phyloP scores from a whole-genome alignment of 2,797 vertebrate species.

The Nothura maculosa region DNA sequence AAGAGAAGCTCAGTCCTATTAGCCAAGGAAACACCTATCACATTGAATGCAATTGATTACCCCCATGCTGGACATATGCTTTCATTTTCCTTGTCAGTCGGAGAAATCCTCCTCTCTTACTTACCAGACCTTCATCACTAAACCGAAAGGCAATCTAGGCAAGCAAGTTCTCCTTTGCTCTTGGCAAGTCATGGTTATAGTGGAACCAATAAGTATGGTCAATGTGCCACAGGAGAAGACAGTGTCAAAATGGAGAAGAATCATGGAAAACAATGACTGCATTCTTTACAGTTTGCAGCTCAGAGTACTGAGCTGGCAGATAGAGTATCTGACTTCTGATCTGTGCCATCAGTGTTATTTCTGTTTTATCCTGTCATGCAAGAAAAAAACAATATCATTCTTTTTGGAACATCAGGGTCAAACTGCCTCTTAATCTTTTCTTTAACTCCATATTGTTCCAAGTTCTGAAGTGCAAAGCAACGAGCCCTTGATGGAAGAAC shows the following conservation, averaged over 20 bases:
- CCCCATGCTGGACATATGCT: not conserved
- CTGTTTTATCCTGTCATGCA: not conserved
- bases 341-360: not conserved
- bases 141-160: not conserved
- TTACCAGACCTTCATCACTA: not conserved
- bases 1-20: not conserved
- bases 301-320: not conserved
- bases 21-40: not conserved
- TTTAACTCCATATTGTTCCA: not conserved
- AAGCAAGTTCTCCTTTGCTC: not conserved
- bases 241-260: accelerated
- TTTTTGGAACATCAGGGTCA: not conserved
- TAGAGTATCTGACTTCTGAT: not conserved
- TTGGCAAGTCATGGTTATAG: not conserved
- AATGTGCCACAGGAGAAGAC: accelerated
- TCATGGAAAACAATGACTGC: not conserved
- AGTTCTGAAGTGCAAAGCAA: not conserved
- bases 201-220: not conserved
- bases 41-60: not conserved
- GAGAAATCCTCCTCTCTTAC: not conserved
- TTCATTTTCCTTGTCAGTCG: not conserved
- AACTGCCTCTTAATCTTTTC: not conserved
- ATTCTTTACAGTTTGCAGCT: not conserved
- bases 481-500: not conserved
- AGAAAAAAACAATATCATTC: not conserved